Conservation (phyloP, 2,888 invertebrate genomes). For the Ceramica pisi region DNA sequence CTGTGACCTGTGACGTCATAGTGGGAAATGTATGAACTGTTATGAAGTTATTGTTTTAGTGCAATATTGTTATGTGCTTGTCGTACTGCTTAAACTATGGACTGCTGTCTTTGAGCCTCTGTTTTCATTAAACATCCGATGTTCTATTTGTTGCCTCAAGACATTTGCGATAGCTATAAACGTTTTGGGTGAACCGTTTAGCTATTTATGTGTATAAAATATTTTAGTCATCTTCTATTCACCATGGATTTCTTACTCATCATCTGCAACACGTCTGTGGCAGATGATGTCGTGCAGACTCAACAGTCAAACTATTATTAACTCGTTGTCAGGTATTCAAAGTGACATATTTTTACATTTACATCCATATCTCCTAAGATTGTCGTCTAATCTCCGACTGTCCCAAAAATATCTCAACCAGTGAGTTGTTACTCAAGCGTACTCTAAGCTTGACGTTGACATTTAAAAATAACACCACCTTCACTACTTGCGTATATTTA, state of each 20-base stretch:
- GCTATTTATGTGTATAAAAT: not conserved
- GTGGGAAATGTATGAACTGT: slow-evolving; percentile 69
- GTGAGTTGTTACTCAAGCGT: slow-evolving; percentile 27
- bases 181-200: not conserved
- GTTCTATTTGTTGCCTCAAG: not conserved
- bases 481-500: slow-evolving; percentile 50
- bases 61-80: slow-evolving; percentile 42
- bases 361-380: not conserved
- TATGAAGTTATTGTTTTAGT: slow-evolving; percentile 65
- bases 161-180: not conserved
- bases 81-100: not conserved
- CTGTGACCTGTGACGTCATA: slow-evolving; percentile 73
- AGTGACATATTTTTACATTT: not conserved
- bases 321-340: not conserved
- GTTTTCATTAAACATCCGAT: not conserved
- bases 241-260: not conserved
- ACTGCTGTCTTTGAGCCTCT: not conserved
- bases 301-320: not conserved
- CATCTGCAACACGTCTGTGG: not conserved
- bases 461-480: slow-evolving; percentile 52
- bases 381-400: not conserved
- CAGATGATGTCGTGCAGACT: not conserved
- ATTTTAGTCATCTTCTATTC: not conserved
- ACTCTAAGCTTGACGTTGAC: slow-evolving; percentile 33
- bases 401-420: slow-evolving; percentile 16